A percentile compares a stretch with the other conserved stretches of the same genome.
Conservation (phyloP, 1,140 invertebrate genomes). For the Drosophila kanapiae region DNA sequence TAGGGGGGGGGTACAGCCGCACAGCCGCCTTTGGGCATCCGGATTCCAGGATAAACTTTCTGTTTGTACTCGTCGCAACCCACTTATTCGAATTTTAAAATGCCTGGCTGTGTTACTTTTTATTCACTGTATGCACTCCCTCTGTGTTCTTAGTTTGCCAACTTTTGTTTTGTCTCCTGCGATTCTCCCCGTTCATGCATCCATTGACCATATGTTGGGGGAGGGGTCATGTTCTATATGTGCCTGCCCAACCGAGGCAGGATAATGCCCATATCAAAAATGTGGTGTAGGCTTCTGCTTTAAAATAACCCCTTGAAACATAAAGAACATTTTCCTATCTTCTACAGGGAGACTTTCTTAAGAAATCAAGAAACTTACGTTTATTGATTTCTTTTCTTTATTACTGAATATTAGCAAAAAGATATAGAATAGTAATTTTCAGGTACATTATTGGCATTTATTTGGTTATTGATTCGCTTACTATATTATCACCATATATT, state of each 20-base stretch:
- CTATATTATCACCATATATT: too few relatives aligned
- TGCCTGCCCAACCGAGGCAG: too few relatives aligned
- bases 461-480: too few relatives aligned
- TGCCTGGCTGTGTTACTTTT: constrained; percentile 14
- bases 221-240: too few relatives aligned
- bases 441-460: too few relatives aligned
- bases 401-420: background rate
- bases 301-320: too few relatives aligned
- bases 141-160: constrained; percentile 47
- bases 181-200: constrained; percentile 1
- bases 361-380: constrained; percentile 18
- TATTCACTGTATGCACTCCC: background rate
- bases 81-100: constrained; percentile 21
- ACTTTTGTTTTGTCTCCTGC: constrained; percentile 39
- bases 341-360: too few relatives aligned
- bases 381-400: constrained; percentile 18
- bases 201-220: background rate
- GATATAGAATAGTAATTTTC: too few relatives aligned
- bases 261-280: background rate
- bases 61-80: constrained; percentile 23
- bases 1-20: too few relatives aligned
- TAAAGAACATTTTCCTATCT: too few relatives aligned
- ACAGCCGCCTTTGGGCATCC: constrained; percentile 9
- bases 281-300: background rate
- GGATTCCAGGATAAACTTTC: constrained; percentile 34